Evolutionary conservation across 2,888 invertebrate species (phyloP).

Genomic region (Pyrgus malvae): DNA sequence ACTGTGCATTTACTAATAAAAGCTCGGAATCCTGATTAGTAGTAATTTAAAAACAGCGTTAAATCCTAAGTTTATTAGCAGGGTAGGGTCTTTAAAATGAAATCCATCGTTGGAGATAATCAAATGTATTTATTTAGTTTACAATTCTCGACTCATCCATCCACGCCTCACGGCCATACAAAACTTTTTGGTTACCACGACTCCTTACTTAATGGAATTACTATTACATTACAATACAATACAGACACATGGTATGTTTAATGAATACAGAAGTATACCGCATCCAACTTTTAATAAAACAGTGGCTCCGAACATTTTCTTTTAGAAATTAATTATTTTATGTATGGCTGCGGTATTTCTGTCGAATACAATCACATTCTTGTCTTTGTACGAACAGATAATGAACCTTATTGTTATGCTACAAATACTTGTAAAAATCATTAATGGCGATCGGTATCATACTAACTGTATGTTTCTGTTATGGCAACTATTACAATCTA

Average conservation of each 20-base stretch:
- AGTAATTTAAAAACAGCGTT: too few relatives aligned
- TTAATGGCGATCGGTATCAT: neutral
- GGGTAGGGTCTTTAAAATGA: too few relatives aligned
- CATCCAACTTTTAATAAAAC: constrained; percentile 1
- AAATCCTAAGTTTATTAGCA: too few relatives aligned
- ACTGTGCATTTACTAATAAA: too few relatives aligned
- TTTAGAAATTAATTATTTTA: neutral
- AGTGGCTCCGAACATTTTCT: neutral
- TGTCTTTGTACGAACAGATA: constrained; percentile 4
- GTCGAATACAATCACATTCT: constrained; percentile 11
- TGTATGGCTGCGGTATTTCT: neutral
- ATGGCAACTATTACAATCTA: too few relatives aligned
- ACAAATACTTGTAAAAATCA: neutral
- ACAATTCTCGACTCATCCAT: too few relatives aligned
- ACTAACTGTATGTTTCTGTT: neutral
- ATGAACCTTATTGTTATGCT: neutral
- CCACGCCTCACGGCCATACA: constrained; percentile 35
- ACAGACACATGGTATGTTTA: constrained; percentile 3
- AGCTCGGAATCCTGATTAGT: too few relatives aligned
- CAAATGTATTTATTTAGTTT: constrained; percentile 56
- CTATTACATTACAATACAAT: constrained; percentile 25
- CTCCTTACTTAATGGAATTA: constrained; percentile 24
- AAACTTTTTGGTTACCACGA: constrained; percentile 27
- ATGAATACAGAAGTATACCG: constrained; percentile 8
- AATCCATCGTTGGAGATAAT: constrained; percentile 52